Evolutionary conservation across 2,888 invertebrate genomes (phyloP), one percentile per base, ranked within the genome.

Genomic region (Agrotis ipsilon): DNA sequence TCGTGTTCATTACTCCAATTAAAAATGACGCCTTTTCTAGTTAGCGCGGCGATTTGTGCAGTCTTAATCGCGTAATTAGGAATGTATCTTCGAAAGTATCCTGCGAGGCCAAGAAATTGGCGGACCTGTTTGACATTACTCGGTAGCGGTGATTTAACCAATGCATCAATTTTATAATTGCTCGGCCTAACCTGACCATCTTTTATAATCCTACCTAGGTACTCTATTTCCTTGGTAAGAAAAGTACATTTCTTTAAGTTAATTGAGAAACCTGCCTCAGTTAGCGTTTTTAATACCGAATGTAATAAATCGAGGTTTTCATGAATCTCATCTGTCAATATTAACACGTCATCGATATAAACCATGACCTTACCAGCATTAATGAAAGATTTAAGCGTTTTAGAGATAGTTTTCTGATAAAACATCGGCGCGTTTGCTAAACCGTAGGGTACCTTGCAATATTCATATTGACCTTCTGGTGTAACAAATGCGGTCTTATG

Each of bases 61-160:
- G 19, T 51, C 51, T 51, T 51, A 51, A 51, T 13, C 19, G 51
- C 51, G 51, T 51, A 51, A 19, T 51, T 51, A 51, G 51, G 49
- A 19, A 49, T 49, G 19, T 49, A 49, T 13, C 49, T 49, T 49
- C 49, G 49, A 2, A 19, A 49, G 49, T 49, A 49, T 11, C 49
- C 55, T 32, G 55, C 54, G 18, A 55, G 55, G 32, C 32, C 55
- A 27, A 55, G 32, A 6, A 55, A 55, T 55, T 55, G 55, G n/a
- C 32, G 55, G 13, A 55, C 55, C n/a, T 55, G 55, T 39, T 55
- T 55, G n/a, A 55, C 55, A n/a, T n/a, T n/a, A n/a, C n/a, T n/a
- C n/a, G n/a, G n/a, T n/a, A n/a, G n/a, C n/a, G n/a, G n/a, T n/a
- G n/a, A n/a, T n/a, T n/a, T n/a, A n/a, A n/a, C n/a, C n/a, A 57